Base-by-base conservation (phyloP, 2,888 invertebrate species). In the Osedax frankpressi region DNA sequence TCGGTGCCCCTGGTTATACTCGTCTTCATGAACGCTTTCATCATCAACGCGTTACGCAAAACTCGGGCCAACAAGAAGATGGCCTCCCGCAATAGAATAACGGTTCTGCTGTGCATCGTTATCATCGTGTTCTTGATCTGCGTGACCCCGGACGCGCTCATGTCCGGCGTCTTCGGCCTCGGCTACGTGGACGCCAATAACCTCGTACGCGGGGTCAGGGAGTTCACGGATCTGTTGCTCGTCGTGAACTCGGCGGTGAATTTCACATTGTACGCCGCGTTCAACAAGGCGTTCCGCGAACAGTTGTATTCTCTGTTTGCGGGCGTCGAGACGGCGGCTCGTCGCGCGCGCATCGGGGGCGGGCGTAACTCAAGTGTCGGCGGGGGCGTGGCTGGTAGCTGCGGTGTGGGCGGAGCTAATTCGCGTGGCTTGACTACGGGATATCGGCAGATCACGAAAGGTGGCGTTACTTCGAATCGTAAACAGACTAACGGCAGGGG, bases 71-170 rank as follows among this genome's bases (percentile, higher is more conserved):
- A 69, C 26, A 80, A 81, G 74, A 80, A 80, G 72, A 76, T 82
- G 72, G 80, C 81, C 0, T 80, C 81, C 0, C 72, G 82, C 60
- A 82, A 83, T 75, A 80, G 82, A 29, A 82, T 84, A 44, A 84
- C 83, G 1, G 75, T 82, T 6, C 83, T 84, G 79, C 80, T 84
- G 68, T 80, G 82, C 68, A 79, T 81, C 29, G 80, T 84, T 26
- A 81, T 84, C 28, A 77, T 83, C 27, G 80, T 82, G 70, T 84
- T 84, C 77, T 77, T 83, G 19, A 78, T 82, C 70, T 83, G 82
- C 77, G 80, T 83, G 65, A 81, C 81, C 67, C 84, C 84, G 0
- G 84, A 84, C 74, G 83, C 83, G 65, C 78, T 83, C 44, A 80
- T 84, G 81, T 83, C 83, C 0, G 80, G 81, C 70, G 80, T 82